Evolutionary conservation across 2,888 invertebrate genomes (phyloP), one percentile per base, ranked within the genome.

Genomic region (Nomada lathburiana): DNA sequence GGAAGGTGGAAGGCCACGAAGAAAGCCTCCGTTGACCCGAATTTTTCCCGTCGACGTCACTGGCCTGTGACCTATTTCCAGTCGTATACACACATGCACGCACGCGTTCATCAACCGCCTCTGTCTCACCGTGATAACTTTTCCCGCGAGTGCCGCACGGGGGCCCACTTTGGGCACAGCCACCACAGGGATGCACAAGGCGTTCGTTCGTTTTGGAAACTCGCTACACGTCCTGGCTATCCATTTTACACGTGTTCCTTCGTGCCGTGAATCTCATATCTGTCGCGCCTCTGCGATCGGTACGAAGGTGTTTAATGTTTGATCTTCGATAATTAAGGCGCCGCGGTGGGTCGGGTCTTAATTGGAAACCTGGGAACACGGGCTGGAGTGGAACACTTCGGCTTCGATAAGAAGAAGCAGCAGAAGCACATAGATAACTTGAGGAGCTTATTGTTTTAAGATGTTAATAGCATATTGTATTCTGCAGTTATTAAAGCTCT

Each of bases 1-100:
- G 82, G 85, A 87, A 86, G 88, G 85, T 86, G 87, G 88, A 89
- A 90, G 90, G 89, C 87, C 90, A 85, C 81, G 90, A 90, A 90
- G 90, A 90, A 90, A 90, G 90, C 89, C 79, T 83, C 65, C 76
- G 69, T 60, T 68, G 81, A 78, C 85, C 76, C 77, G 73, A 87
- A 81, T 87, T 87, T 87, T 80, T 73, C 76, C 18, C 70, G 36
- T 26, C 71, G 60, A 59, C 70, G 76, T 75, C 83, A 71, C 77
- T 64, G 65, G 60, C 59, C 83, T 72, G 53, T 75, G 84, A 80
- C 84, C 83, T 69, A 83, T 83, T 83, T 83, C 52, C 80, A 50
- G 23, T 20, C 52, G n/a, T 69, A 55, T 57, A 47, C 57, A 52
- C 62, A 36, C 62, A 16, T 36, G 59, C 26, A 47, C 42, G 26